Evolutionary conservation across 2,797 vertebrate genomes (phyloP), one percentile per base, ranked within the genome.

Genomic region (Lutjanus campechanus): DNA sequence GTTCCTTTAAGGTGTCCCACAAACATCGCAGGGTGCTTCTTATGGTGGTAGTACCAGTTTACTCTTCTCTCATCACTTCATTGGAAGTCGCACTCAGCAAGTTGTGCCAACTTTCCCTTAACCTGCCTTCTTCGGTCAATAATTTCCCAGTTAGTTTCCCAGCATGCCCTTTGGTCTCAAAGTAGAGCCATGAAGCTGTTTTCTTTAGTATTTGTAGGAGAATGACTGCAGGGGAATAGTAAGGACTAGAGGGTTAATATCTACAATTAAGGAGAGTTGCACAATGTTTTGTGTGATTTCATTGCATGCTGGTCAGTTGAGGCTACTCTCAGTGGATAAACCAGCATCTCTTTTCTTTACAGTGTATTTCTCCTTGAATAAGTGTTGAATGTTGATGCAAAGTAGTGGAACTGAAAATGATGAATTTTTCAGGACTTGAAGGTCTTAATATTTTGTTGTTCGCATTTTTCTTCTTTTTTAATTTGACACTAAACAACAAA

Each of bases 141-240:
- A 10, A 77, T 86, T 81, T 75, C 40, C 62, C 64, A 67, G 25
- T 62, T 25, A 47, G 40, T 63, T 77, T 75, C 15, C 40, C 46
- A 58, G 62, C 20, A 4, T 60, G 46, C 36, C 51, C 29, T 80
- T 77, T 77, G 66, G 54, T 25, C 40, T 22, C n/a, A 69, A 3
- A 47, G 53, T 11, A 61, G 29, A 11, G 0, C 11, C 13, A 16
- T 51, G 16, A 69, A 20, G n/a, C 6, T 43, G 1, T 41, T 54
- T 44, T 10, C 1, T 60, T 59, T 1, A 70, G 55, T 54, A 36
- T 58, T 55, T 56, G 66, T 53, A 19, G 29, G 19, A 54, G 66
- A 65, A 53, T 29, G 40, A 65, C 11, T 11, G 7, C 7, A 51
- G 51, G 7, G 20, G 41, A 29, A 22, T 41, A 20, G 36, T 59